Evolutionary conservation across 2,888 invertebrate genomes (phyloP), one percentile per base, ranked within the genome.

Genomic region (Pocota personata): DNA sequence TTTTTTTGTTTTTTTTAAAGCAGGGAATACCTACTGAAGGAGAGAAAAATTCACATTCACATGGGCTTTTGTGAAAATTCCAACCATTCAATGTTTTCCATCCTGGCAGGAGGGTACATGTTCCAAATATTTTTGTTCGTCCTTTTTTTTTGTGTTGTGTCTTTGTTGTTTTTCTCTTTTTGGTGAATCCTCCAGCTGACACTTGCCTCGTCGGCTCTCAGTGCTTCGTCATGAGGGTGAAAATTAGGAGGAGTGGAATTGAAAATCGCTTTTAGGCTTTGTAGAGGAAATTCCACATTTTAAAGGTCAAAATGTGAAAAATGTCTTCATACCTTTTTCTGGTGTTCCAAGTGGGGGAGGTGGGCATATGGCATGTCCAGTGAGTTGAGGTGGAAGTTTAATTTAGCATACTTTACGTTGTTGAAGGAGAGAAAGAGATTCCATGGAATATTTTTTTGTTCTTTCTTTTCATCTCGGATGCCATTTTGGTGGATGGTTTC

Each of bases 221-320:
- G 19, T 62, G 77, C 43, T 46, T 6, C 30, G 27, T 40, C 67
- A 52, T 40, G 40, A 16, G 21, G 16, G 30, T 37, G 30, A 57
- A 69, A 67, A 60, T 58, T 32, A 50, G 46, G 48, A 27, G 27
- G 67, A 46, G 48, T 43, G 40, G 52, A 32, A 48, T 57, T 50
- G 52, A 50, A 76, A 84, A 71, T 71, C 69, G 62, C 64, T 58
- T 66, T 76, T 58, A 80, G 75, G 58, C 75, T 69, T 64, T 46
- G 8, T 46, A 32, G 30, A 40, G 73, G 58, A 80, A 84, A 84
- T 80, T 84, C 84, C 52, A 46, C 71, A 75, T 75, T 84, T 71
- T 80, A 80, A 84, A 84, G 84, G 84, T 84, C 84, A 84, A 80
- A 84, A 84, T 84, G 84, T 84, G 69, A 80, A 80, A 84, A 84